Evolutionary conservation across 2,888 invertebrate genomes (phyloP), one percentile per base, ranked within the genome.

Genomic region (Andricus quercusramuli): DNA sequence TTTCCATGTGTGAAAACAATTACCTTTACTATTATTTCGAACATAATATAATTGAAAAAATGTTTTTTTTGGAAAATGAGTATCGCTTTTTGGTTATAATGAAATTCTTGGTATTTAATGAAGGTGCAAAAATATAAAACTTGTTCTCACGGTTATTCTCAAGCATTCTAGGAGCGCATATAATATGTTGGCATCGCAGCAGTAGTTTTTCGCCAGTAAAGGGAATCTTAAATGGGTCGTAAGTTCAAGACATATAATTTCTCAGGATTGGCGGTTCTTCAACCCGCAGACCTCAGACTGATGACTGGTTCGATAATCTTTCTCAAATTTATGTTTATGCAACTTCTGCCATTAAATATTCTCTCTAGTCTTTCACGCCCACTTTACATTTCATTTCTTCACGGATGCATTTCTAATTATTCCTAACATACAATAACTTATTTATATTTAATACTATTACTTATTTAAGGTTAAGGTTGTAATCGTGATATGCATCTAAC

Each of bases 201-300:
- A 17, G 37, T 32, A 66, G 65, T 32, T 66, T 66, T 66, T 66
- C 20, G 1, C 37, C 4, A 67, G 13, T 37, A 29, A 66, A n/a
- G 37, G n/a, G 37, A 37, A 37, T 41, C 2, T 62, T 64, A 87
- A 83, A 77, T 87, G 74, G 87, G 87, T 84, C 86, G 81, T 80
- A 88, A 86, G 87, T 87, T 88, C 86, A 88, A 82, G 79, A 15
- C 15, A 83, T 62, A 78, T 78, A 32, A 32, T 77, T 78, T n/a
- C 65, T 70, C 62, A 67, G 64, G 83, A 15, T 84, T 74, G 77
- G 37, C 51, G 74, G 79, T 80, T 68, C n/a, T 47, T 78, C 79
- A 22, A 17, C 4, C 62, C 13, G 62, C 11, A 62, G 29, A 62
- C 62, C 62, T 62, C 62, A 62, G 62, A 25, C 62, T 25, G 25